Evolutionary conservation across 2,888 invertebrate genomes (phyloP).

Genomic region (Holacanthella duospinosa): DNA sequence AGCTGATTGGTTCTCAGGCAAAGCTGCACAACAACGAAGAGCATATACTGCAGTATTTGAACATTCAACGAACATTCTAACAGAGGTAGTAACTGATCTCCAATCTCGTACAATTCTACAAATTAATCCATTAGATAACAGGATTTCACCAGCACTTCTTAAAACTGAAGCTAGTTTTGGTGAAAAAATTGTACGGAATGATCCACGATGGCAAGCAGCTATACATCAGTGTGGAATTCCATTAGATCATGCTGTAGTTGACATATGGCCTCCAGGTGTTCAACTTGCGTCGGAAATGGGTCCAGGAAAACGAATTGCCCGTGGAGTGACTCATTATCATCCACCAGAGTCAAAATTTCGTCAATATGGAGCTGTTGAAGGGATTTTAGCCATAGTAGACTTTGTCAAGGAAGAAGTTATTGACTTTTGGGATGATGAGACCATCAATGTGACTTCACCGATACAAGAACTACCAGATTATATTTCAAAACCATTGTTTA

Average conservation of each 20-base stretch:
- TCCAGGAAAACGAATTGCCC: not conserved
- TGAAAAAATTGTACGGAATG: not conserved
- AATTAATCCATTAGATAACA: not conserved
- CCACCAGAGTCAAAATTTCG: not conserved
- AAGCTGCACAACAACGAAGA: not conserved
- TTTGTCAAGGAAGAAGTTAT: not conserved
- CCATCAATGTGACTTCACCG: not conserved
- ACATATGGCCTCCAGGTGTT: not conserved
- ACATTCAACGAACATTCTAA: not conserved
- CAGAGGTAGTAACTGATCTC: not conserved
- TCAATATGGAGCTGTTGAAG: not conserved
- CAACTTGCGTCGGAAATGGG: not conserved
- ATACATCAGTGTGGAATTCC: not conserved
- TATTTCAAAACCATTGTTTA: not conserved
- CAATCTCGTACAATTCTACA: not conserved
- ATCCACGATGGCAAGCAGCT: not conserved
- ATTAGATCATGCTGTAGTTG: not conserved
- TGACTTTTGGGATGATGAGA: not conserved
- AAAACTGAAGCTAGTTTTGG: not conserved
- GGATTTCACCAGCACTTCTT: not conserved
- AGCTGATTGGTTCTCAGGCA: not conserved
- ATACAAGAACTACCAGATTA: not conserved
- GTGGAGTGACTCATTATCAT: not conserved
- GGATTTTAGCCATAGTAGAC: not conserved
- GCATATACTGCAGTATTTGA: not conserved